Evolutionary conservation across 2,113 vertebrate species (phyloP).

Genomic region (cattle (Bos taurus)): DNA sequence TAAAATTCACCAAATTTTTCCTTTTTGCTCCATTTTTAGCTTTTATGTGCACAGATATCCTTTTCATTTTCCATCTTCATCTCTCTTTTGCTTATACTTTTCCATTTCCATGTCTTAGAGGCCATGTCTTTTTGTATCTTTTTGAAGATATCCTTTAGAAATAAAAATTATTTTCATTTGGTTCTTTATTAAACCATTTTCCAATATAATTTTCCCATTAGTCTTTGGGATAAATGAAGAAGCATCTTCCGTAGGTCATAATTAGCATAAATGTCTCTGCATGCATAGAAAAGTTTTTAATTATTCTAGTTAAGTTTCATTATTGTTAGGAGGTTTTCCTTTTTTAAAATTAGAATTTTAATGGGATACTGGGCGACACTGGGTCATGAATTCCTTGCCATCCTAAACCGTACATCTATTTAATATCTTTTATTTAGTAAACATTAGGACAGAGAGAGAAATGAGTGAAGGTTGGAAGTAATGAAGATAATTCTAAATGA

Average conservation of each 20-base stretch:
- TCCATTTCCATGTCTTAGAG: constrained; percentile 23
- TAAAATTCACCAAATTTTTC: not conserved
- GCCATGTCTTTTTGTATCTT: not conserved
- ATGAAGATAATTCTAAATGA: not conserved
- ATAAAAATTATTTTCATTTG: constrained; percentile 18
- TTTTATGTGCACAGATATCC: constrained; percentile 20
- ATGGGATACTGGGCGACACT: not conserved
- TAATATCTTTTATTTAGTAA: not conserved
- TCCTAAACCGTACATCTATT: not conserved
- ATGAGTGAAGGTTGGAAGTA: not conserved
- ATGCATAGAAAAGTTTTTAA: not conserved
- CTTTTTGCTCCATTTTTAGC: not conserved
- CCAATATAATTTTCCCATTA: not conserved
- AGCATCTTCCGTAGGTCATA: not conserved
- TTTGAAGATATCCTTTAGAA: constrained; percentile 50
- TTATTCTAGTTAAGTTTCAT: not conserved
- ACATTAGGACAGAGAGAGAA: not conserved
- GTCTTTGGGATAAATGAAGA: constrained; percentile 2
- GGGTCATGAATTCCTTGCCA: not conserved
- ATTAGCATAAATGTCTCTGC: not conserved
- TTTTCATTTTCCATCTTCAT: constrained; percentile 5
- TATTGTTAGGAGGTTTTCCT: not conserved
- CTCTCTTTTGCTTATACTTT: not conserved
- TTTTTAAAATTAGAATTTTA: not conserved
- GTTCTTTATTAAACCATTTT: not conserved